Evolutionary conservation across 2,113 vertebrate species (phyloP), one percentile per base, ranked within the genome.

Genomic region (Nettapus auritus): DNA sequence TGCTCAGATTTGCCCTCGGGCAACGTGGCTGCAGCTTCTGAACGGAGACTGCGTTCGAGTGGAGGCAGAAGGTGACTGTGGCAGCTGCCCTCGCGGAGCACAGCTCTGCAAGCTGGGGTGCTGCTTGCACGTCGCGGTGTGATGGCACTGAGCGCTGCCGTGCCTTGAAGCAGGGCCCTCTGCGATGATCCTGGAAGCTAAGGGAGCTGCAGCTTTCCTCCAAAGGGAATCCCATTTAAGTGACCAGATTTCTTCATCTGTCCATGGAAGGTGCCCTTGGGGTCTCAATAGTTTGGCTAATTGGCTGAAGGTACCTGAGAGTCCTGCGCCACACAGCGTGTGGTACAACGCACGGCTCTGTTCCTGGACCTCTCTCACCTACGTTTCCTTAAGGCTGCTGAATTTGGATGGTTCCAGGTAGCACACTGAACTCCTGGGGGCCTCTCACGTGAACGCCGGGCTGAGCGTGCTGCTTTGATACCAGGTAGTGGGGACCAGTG

Each of bases 261-360:
- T 40, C 29, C 9, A 0, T 46, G n/a, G 59, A 21, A 67, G 21
- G 22, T 14, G 26, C 5, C 8, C 28, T 26, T 13, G 53, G 44
- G 44, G 23, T 63, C 77, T 63, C 13, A 1, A 29, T 44, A 17
- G 8, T 8, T 11, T 22, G 42, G 2, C 9, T 22, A 28, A 5
- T 14, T 66, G 33, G 60, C 9, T 71, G 63, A 8, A 38, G 71
- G 31, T 18, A 2, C 3, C 46, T 20, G 50, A 8, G 5, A 59
- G 20, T 56, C 68, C 40, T 66, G 19, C 71, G 38, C 13, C 2
- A 0, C 25, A 13, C 5, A 9, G 20, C 6, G 0, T 1, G 2
- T 44, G 40, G 2, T 28, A 25, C 40, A 34, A 20, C 9, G 1
- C 0, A 0, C 15, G 53, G 7, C 53, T 70, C 36, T 42, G 73